Conservation (phyloP, 2,797 vertebrate species). For the Crocidura indochinensis region DNA sequence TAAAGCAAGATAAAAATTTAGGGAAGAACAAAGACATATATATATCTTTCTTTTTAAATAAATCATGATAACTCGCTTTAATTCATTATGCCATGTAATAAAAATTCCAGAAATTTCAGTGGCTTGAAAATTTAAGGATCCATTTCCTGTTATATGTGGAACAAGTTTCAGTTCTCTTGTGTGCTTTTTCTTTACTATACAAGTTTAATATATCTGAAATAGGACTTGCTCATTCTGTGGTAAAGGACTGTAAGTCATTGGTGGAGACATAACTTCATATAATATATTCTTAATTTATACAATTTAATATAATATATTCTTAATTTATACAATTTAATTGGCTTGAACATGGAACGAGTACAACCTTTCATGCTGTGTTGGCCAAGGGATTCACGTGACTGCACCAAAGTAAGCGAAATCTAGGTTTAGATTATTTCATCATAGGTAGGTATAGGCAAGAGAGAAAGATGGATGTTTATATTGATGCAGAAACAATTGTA, state of each 20-base stretch:
- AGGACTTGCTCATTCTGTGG: not conserved
- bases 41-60: not conserved
- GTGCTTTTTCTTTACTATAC: not conserved
- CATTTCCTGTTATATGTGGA: not conserved
- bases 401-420: not conserved
- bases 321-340: too few relatives aligned
- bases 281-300: too few relatives aligned
- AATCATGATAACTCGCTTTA: not conserved
- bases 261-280: not conserved
- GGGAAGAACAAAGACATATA: not conserved
- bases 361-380: not conserved
- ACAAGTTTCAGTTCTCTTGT: not conserved
- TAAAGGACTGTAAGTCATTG: not conserved
- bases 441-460: not conserved
- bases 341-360: too few relatives aligned
- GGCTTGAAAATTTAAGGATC: not conserved
- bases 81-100: not conserved
- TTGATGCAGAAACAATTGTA: too few relatives aligned
- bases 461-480: too few relatives aligned
- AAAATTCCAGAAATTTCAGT: not conserved
- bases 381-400: not conserved
- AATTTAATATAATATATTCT: too few relatives aligned
- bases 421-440: not conserved
- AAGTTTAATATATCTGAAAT: not conserved
- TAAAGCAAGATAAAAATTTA: not conserved